A percentile compares a stretch with the other conserved stretches of the same genome.
Conservation (phyloP, 2,888 invertebrate species). For the Neoaliturus tenellus region DNA sequence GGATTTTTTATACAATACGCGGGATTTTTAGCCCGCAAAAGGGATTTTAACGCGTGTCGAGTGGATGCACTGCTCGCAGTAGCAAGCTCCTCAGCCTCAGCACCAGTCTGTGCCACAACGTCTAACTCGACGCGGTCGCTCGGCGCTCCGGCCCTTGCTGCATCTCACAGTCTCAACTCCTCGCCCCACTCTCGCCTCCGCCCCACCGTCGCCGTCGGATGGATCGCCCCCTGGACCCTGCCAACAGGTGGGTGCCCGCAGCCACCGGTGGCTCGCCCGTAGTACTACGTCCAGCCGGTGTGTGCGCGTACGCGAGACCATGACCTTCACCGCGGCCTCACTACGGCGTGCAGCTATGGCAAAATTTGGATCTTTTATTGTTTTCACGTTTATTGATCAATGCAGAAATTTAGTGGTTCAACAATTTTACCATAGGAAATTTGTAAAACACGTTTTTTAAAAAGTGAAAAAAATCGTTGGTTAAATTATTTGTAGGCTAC, state of each 20-base stretch:
- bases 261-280: constrained; percentile 6
- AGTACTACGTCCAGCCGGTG: constrained; percentile 46
- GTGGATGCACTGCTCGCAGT: neutral
- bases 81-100: neutral
- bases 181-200: neutral
- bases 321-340: neutral
- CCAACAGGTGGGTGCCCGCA: neutral
- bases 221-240: neutral
- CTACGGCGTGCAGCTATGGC: too few relatives aligned
- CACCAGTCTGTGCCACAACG: neutral
- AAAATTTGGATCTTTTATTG: too few relatives aligned
- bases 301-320: constrained; percentile 31
- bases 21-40: too few relatives aligned
- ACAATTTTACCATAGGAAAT: too few relatives aligned
- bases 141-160: neutral
- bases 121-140: neutral
- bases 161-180: neutral
- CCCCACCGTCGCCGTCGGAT: neutral
- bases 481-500: too few relatives aligned
- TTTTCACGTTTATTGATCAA: too few relatives aligned
- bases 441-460: too few relatives aligned
- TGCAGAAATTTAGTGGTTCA: too few relatives aligned
- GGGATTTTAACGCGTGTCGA: too few relatives aligned
- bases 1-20: too few relatives aligned
- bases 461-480: too few relatives aligned